These are phyloP conservation scores for Latrodectus geometricus DNA, from an alignment of 1,140 invertebrate species.

Conservation along the genomic window DNA sequence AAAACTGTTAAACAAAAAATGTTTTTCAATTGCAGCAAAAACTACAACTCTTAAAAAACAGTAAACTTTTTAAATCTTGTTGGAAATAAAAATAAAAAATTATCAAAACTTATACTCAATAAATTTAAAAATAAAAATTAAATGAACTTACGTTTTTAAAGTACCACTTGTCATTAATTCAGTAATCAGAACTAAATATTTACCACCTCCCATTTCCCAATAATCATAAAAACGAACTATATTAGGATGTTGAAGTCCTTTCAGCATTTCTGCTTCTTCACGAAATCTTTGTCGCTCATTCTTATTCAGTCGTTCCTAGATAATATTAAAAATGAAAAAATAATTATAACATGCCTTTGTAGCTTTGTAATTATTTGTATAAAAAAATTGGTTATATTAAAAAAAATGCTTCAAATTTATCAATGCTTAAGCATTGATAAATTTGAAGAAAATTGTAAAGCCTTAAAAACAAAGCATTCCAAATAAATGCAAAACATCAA, in stretches of 20 bases:
- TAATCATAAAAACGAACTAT: constrained; percentile 99
- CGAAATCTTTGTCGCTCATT: constrained; percentile 92
- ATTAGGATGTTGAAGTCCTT: constrained; percentile 98
- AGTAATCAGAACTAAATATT: constrained; percentile 98
- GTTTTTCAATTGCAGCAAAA: too few species aligned
- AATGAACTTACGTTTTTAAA: constrained; percentile 87
- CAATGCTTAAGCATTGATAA: too few species aligned
- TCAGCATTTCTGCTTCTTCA: constrained; percentile 98
- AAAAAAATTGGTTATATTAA: too few species aligned
- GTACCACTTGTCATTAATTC: constrained; percentile 99
- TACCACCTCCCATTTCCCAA: constrained; percentile 94
- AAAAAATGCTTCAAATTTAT: too few species aligned
- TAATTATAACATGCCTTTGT: background rate
- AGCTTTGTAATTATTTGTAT: background rate
- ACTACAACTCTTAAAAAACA: background rate
- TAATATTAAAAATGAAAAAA: constrained; percentile 21
- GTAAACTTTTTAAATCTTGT: too few species aligned
- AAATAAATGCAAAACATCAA: too few species aligned
- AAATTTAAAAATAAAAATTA: background rate
- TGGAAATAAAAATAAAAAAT: background rate
- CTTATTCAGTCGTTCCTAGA: constrained; percentile 73
- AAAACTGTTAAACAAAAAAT: too few species aligned
- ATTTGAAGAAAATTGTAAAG: too few species aligned
- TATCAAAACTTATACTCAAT: background rate
- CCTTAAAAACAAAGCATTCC: too few species aligned